Evolutionary conservation across 2,797 vertebrate species (phyloP).

Genomic region (Lacerta agilis): DNA sequence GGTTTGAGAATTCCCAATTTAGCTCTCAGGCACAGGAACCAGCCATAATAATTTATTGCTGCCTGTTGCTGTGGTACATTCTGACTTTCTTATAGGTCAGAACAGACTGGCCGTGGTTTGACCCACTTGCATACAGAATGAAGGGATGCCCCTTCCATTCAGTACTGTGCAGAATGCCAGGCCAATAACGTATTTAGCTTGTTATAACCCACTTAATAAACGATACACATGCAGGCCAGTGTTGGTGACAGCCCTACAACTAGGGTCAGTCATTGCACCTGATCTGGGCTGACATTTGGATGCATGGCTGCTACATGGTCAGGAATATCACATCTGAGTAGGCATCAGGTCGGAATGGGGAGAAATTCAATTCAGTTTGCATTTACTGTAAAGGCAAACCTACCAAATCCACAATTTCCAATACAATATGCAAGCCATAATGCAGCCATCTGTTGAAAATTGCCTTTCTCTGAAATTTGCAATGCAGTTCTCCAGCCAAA

Average conservation of each 20-base stretch:
- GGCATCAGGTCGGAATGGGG: too few relatives aligned
- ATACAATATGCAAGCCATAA: too few relatives aligned
- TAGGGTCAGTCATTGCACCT: slow-evolving; percentile 29
- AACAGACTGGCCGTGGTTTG: slow-evolving; percentile 3
- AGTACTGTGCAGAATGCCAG: slow-evolving; percentile 43
- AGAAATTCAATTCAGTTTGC: too few relatives aligned
- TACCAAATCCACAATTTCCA: too few relatives aligned
- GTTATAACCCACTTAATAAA: slow-evolving; percentile 32
- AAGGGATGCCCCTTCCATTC: slow-evolving; percentile 30
- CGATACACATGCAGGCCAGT: slow-evolving; percentile 23
- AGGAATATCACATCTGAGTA: slow-evolving; percentile 22
- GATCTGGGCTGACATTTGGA: slow-evolving; percentile 34
- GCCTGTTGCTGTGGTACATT: slow-evolving; percentile 17
- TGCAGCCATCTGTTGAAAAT: too few relatives aligned
- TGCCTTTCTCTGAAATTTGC: too few relatives aligned
- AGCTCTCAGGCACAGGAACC: neutral
- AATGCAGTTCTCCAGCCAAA: too few relatives aligned
- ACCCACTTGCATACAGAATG: neutral
- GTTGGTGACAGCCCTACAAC: slow-evolving; percentile 45
- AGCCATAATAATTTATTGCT: neutral
- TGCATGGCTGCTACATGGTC: slow-evolving; percentile 21
- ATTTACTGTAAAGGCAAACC: too few relatives aligned
- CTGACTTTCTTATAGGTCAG: neutral
- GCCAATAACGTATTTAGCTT: slow-evolving; percentile 39
- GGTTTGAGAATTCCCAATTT: neutral